Conservation (phyloP, 2,113 vertebrate genomes). For the Seriola dumerili region DNA sequence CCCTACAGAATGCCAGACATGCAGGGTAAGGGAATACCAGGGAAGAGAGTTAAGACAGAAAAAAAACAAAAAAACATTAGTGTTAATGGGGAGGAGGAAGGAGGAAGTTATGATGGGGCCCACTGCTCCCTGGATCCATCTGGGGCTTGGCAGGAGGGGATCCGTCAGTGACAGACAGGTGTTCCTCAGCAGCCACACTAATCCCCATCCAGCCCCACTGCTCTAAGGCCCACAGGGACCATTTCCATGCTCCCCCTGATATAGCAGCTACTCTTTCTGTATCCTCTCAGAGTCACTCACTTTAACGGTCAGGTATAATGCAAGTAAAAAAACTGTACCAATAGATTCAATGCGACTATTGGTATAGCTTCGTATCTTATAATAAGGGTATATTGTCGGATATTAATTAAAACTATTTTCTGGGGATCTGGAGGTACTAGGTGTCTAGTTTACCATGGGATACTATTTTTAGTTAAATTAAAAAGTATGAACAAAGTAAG, state of each 20-base stretch:
- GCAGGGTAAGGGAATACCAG: conserved; percentile 80
- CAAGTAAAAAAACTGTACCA: background rate
- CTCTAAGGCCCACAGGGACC: conserved; percentile 63
- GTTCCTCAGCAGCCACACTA: conserved; percentile 74
- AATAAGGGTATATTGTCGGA: background rate
- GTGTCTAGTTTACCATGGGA: too few species aligned
- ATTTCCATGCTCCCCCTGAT: conserved; percentile 51
- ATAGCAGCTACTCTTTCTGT: conserved; percentile 50
- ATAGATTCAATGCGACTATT: background rate
- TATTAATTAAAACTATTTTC: background rate
- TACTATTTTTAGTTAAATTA: too few species aligned
- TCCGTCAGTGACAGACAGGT: conserved; percentile 83
- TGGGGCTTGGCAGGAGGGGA: conserved; percentile 70
- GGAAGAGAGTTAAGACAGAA: conserved; percentile 65
- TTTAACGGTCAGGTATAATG: conserved; percentile 19
- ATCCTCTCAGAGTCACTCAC: conserved; percentile 11
- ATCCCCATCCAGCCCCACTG: conserved; percentile 70
- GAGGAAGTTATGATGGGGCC: conserved; percentile 73
- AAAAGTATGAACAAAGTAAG: too few species aligned
- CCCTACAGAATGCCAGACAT: conserved; percentile 82
- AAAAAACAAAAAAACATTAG: conserved; percentile 76
- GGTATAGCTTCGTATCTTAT: background rate
- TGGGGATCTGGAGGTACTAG: background rate
- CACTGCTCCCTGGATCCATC: conserved; percentile 66
- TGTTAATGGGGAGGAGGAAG: conserved; percentile 73